phyloP scores from a whole-genome alignment of 2,797 vertebrate species.

The Falco cherrug region DNA sequence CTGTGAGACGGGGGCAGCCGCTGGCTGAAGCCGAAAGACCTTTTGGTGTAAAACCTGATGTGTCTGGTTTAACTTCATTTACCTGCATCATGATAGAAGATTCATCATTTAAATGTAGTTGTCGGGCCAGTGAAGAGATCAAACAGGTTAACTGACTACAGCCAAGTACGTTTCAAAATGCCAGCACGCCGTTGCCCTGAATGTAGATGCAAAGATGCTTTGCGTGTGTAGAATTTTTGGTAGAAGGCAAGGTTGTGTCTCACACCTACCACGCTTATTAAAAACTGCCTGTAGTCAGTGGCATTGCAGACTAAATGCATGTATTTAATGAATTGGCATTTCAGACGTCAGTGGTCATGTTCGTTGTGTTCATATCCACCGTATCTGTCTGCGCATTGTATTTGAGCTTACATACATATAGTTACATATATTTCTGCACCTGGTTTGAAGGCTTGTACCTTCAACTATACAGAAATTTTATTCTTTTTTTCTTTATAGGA shows the following conservation, averaged over 20 bases:
- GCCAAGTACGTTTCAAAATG: neutral
- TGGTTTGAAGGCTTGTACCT: neutral
- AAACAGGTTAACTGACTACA: neutral
- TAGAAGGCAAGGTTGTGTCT: neutral
- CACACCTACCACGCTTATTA: neutral
- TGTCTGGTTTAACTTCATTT: neutral
- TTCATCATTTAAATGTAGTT: neutral
- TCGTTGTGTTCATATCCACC: neutral
- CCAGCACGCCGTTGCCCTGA: neutral
- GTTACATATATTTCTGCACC: neutral
- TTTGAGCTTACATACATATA: fast-evolving
- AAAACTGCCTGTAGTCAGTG: neutral
- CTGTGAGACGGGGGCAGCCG: neutral
- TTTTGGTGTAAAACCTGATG: neutral
- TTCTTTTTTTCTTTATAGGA: neutral
- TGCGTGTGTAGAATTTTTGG: neutral
- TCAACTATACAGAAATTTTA: neutral
- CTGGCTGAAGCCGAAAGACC: neutral
- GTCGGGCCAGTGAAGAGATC: neutral
- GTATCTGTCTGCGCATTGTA: neutral
- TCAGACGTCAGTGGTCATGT: neutral
- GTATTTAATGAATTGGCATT: neutral
- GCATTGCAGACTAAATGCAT: neutral
- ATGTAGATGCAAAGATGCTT: neutral
- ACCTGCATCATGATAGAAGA: neutral